Evolutionary conservation across 2,113 vertebrate species (phyloP), one percentile per base, ranked within the genome.

Genomic region (Girardinichthys multiradiatus): DNA sequence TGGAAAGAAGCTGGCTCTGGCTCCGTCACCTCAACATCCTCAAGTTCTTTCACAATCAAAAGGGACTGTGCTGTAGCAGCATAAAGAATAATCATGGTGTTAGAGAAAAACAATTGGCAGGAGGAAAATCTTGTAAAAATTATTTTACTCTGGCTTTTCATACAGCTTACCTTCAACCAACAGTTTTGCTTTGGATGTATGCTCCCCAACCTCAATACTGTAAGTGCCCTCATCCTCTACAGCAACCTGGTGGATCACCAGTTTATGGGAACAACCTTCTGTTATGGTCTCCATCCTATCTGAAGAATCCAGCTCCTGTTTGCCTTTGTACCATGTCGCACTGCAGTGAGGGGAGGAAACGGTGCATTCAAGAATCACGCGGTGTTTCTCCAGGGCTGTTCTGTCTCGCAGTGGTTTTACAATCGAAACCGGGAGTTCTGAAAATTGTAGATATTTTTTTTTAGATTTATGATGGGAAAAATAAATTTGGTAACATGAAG

Each of bases 281-380:
- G 91, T 94, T 84, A 93, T 81, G 76, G 98, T 94, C 89, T 97
- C 95, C 0, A 97, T 88, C 64, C 96, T 95, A 21, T 95, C 95
- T 0, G 95, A 92, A 0, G 95, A 82, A 21, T 89, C 90, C 77
- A 99, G 93, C 87, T 96, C 94, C 0, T 92, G 87, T 13, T 85
- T 81, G 2, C 94, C 97, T 4, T 93, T 93, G 80, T 94, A 91
- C 98, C 98, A 99, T 72, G 93, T 92, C 76, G 95, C 95, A 0
- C 75, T 86, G 62, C 93, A 94, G 26, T 93, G 95, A 0, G 95
- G 87, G 0, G 96, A 95, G 45, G 96, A 98, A 35, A 96, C 94
- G 0, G 94, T 98, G 85, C 97, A 98, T 90, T 99, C 98, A 62
- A 99, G 91, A 0, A 97, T 97, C 0, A 97, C 96, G 5, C 96